A percentile compares a stretch with the other conserved stretches of the same genome.
Evolutionary conservation across 2,888 invertebrate species (phyloP).

Genomic region (Metopia argyrocephala): DNA sequence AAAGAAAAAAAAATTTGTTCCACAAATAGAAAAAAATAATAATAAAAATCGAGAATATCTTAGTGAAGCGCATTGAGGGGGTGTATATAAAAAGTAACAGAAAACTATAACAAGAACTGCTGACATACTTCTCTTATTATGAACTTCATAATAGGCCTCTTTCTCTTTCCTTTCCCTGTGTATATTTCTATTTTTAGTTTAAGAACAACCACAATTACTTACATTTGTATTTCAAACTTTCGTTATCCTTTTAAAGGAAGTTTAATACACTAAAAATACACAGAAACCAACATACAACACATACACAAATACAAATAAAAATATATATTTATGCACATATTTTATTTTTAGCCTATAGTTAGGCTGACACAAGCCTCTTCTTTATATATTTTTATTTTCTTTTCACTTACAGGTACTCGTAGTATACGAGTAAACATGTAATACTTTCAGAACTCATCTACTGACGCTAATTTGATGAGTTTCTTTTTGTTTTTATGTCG

Average conservation of each 20-base stretch:
- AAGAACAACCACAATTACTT: neutral
- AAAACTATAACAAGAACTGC: conserved; percentile 44
- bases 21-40: neutral
- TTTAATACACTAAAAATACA: neutral
- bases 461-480: neutral
- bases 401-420: neutral
- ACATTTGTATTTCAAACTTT: neutral
- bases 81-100: neutral
- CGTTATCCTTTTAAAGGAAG: neutral
- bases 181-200: neutral
- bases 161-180: neutral
- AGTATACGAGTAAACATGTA: neutral
- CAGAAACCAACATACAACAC: neutral
- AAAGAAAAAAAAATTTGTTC: too few species aligned
- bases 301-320: neutral
- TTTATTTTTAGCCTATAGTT: neutral
- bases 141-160: too few species aligned
- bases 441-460: neutral
- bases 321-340: neutral
- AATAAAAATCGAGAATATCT: neutral
- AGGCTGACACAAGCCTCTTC: neutral
- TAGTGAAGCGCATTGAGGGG: too few species aligned
- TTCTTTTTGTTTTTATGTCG: neutral
- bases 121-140: conserved; percentile 62
- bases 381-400: neutral